phyloP scores from a whole-genome alignment of 2,113 vertebrate species.

The Burhinus oedicnemus region DNA sequence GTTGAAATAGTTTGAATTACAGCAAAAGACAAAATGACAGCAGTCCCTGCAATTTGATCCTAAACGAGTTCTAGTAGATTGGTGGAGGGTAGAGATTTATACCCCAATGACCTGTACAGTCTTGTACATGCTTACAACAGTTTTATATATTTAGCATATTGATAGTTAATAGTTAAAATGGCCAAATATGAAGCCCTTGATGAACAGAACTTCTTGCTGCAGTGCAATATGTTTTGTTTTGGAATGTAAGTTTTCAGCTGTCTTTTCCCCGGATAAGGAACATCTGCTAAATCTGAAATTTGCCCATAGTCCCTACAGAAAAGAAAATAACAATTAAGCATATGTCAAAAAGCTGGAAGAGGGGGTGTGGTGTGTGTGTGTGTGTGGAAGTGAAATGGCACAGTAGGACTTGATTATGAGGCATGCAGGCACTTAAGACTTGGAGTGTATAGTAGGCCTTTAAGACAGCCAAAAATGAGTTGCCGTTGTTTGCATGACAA shows the following conservation, averaged over 20 bases:
- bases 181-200: neutral
- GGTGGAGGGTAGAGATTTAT: neutral
- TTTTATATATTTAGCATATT: neutral
- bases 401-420: neutral
- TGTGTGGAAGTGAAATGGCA: neutral
- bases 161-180: neutral
- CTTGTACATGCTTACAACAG: fast-evolving
- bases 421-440: neutral
- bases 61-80: neutral
- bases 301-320: neutral
- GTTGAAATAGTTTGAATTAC: neutral
- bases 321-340: neutral
- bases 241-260: neutral
- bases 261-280: neutral
- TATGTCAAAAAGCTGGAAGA: neutral
- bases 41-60: neutral
- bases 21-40: neutral
- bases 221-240: neutral
- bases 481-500: neutral
- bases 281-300: neutral
- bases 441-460: neutral
- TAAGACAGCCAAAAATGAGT: neutral
- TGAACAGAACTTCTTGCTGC: neutral
- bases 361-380: fast-evolving
- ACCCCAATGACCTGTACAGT: neutral